Evolutionary conservation across 2,113 vertebrate species (phyloP), one percentile per base, ranked within the genome.

Genomic region (Petrocephalus microphthalmus): DNA sequence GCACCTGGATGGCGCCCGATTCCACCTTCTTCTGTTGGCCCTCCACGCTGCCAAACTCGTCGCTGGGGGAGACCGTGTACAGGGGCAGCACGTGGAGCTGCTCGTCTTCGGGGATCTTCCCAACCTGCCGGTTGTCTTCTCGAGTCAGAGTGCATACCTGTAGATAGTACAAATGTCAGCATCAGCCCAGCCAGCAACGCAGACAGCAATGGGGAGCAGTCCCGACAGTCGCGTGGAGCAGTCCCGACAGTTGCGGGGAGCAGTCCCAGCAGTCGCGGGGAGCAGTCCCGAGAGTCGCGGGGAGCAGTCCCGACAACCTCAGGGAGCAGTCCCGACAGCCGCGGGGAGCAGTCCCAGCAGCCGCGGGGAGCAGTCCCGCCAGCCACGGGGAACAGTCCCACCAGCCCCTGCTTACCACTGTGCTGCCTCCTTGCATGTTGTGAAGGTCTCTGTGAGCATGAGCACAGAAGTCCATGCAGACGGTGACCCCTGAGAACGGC

Each of bases 401-500:
- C 3, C 20, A 10, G 78, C n/a, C 47, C 86, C 10, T 51, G 88
- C 97, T 95, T 94, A 99, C 98, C 96, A 99, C 91, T 45, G 98
- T 99, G 86, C 98, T 99, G 87, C 98, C 98, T 0, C 98, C 97
- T 88, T 95, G 96, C 98, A 99, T 99, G 89, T 99, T 99, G 93
- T 99, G 98, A 89, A 98, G 94, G 92, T 99, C 98, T 93, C 98
- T 97, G 89, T 99, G 98, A 90, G 98, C 95, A 2, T 99, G 98
- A 88, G 98, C 98, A 42, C 97, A 99, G 90, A 99, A 99, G 92
- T 99, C 98, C 90, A 99, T 89, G 91, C 98, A 99, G 25, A 98
- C 98, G 0, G 98, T 99, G 91, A 99, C 98, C 29, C 98, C 98
- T 37, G 98, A 99, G 94, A 99, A 99, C 0, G 98, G 98, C 25